These are phyloP conservation scores for Nomada ruficornis DNA, from an alignment of 2,888 invertebrate genomes.

Conservation along the genomic window DNA sequence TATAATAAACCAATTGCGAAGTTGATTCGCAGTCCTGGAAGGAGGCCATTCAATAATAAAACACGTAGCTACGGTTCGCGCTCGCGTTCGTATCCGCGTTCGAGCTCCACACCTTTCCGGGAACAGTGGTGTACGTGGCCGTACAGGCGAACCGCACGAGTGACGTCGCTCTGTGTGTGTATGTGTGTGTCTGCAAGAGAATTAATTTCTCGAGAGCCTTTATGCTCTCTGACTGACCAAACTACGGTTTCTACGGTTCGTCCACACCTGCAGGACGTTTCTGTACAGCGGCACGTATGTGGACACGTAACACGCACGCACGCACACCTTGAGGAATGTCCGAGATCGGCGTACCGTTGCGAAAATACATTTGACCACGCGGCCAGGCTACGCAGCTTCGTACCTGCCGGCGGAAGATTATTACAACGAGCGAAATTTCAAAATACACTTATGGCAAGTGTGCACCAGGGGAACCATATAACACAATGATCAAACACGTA, in stretches of 20 bases:
- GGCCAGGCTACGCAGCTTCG: slow-evolving; percentile 47
- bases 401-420: slow-evolving; percentile 74
- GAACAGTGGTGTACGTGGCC: background rate
- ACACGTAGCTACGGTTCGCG: slow-evolving; percentile 75
- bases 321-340: slow-evolving; percentile 57
- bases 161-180: background rate
- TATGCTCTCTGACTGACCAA: slow-evolving; percentile 82
- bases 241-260: slow-evolving; percentile 71
- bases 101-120: slow-evolving; percentile 2
- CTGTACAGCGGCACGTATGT: slow-evolving; percentile 1
- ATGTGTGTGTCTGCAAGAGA: slow-evolving; percentile 74
- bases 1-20: slow-evolving; percentile 83
- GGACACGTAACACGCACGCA: slow-evolving; percentile 37
- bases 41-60: slow-evolving; percentile 83
- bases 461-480: slow-evolving; percentile 79
- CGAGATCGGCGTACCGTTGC: slow-evolving; percentile 62
- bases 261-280: slow-evolving; percentile 55
- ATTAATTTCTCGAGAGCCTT: slow-evolving; percentile 84
- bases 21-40: slow-evolving; percentile 81
- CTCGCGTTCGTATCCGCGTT: slow-evolving; percentile 22
- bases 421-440: slow-evolving; percentile 80
- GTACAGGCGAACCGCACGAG: background rate
- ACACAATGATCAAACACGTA: slow-evolving; percentile 80
- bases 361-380: slow-evolving; percentile 68
- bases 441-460: slow-evolving; percentile 81